A percentile compares a stretch with the other conserved stretches of the same genome.
These are phyloP conservation scores for Proteles cristata DNA, from an alignment of 2,113 vertebrate species.

Conservation along the genomic window DNA sequence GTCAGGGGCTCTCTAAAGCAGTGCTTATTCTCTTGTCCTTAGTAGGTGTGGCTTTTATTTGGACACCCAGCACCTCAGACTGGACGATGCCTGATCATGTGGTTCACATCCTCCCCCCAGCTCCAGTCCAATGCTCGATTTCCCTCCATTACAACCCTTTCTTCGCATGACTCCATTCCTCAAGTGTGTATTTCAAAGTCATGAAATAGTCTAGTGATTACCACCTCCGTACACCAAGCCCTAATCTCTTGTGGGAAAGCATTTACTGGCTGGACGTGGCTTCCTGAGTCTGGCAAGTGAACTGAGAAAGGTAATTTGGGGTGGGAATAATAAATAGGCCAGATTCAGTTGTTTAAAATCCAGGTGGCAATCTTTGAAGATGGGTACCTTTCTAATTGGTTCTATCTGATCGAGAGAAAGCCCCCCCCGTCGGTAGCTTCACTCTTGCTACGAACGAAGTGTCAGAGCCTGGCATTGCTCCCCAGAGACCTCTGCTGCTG, in stretches of 20 bases:
- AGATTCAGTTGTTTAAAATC: neutral
- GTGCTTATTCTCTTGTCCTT: neutral
- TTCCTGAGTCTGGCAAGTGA: neutral
- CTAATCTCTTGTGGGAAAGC: neutral
- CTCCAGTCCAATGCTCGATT: neutral
- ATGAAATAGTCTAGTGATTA: neutral
- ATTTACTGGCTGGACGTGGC: neutral
- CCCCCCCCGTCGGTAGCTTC: fast-evolving
- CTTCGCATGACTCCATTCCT: neutral
- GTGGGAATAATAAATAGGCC: neutral
- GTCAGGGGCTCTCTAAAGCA: neutral
- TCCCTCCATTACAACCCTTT: neutral
- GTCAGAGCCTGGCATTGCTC: neutral
- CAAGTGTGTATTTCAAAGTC: neutral
- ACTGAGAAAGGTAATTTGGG: neutral
- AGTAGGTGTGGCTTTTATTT: neutral
- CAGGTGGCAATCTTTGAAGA: neutral
- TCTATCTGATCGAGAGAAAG: neutral
- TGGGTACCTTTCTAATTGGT: neutral
- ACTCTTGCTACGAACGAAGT: neutral
- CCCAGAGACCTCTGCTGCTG: neutral
- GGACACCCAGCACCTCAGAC: neutral
- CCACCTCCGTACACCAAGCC: neutral
- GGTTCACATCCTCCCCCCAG: neutral
- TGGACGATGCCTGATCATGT: neutral